Conservation (phyloP, 2,113 vertebrate species). For the Passer montanus region DNA sequence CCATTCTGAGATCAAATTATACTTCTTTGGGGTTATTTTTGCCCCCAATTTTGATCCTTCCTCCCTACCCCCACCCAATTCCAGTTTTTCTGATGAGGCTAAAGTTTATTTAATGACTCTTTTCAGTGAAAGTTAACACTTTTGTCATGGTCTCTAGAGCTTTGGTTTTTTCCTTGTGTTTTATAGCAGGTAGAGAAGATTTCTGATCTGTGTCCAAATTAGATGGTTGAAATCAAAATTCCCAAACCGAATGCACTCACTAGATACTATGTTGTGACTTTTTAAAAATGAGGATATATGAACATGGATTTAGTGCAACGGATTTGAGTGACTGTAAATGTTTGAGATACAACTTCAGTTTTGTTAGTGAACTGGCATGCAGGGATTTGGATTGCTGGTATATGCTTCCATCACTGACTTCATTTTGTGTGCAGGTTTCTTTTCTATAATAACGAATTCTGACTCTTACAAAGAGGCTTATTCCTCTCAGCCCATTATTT, state of each 20-base stretch:
- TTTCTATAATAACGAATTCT: background rate
- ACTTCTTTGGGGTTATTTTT: rapidly evolving
- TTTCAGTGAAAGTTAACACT: background rate
- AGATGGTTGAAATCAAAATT: background rate
- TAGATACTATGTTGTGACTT: background rate
- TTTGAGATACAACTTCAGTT: background rate
- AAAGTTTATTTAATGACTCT: background rate
- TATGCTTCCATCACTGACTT: background rate
- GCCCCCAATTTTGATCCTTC: background rate
- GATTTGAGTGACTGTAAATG: background rate
- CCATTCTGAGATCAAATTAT: background rate
- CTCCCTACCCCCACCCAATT: background rate
- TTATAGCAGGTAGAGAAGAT: background rate
- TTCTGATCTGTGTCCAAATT: background rate
- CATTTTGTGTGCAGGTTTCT: background rate
- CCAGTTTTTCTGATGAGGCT: background rate
- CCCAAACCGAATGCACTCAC: background rate
- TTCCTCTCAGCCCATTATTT: background rate
- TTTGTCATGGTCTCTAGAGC: background rate
- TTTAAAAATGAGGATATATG: background rate
- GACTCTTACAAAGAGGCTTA: background rate
- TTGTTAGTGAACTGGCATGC: background rate
- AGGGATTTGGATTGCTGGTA: background rate
- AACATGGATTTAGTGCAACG: background rate
- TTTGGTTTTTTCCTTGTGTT: background rate